Evolutionary conservation across 2,888 invertebrate genomes (phyloP).

Genomic region (Phyto melanocephala): DNA sequence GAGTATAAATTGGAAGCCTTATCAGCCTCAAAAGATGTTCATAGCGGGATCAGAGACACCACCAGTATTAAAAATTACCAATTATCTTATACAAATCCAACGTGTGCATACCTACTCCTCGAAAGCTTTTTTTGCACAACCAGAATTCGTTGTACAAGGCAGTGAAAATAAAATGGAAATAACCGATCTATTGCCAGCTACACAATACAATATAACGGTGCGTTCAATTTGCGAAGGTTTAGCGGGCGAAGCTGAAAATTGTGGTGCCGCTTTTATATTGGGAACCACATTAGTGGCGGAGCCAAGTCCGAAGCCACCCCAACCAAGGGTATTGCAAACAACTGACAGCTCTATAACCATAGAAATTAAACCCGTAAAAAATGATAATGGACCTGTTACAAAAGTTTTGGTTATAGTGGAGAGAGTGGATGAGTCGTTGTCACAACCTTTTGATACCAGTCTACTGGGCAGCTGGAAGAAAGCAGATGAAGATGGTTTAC

Average conservation of each 20-base stretch:
- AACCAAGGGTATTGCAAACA: slow-evolving; percentile 83
- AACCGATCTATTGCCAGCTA: slow-evolving; percentile 85
- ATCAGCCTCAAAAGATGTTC: slow-evolving; percentile 79
- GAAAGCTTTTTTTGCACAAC: slow-evolving; percentile 79
- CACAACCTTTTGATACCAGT: slow-evolving; percentile 82
- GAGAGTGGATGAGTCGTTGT: slow-evolving; percentile 83
- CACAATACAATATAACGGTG: slow-evolving; percentile 87
- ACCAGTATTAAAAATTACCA: slow-evolving; percentile 77
- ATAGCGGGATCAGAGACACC: slow-evolving; percentile 66
- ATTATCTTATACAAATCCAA: slow-evolving; percentile 81
- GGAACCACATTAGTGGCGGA: slow-evolving; percentile 86
- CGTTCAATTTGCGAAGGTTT: slow-evolving; percentile 81
- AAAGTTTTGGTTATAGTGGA: slow-evolving; percentile 86
- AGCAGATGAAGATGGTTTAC: slow-evolving; percentile 84
- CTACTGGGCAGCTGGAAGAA: slow-evolving; percentile 83
- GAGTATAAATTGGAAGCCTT: slow-evolving; percentile 81
- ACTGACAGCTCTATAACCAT: slow-evolving; percentile 84
- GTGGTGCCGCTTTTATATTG: slow-evolving; percentile 81
- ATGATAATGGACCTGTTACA: slow-evolving; percentile 89
- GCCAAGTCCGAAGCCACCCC: slow-evolving; percentile 85
- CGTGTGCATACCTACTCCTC: slow-evolving; percentile 82
- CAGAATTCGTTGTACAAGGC: slow-evolving; percentile 82
- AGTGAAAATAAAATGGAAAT: slow-evolving; percentile 81
- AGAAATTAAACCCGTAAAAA: slow-evolving; percentile 83
- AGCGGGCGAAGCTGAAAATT: slow-evolving; percentile 79